A percentile compares a stretch with the other conserved stretches of the same genome.
These are phyloP conservation scores for Chionomys nivalis DNA, from an alignment of 2,113 vertebrate genomes.

Conservation along the genomic window DNA sequence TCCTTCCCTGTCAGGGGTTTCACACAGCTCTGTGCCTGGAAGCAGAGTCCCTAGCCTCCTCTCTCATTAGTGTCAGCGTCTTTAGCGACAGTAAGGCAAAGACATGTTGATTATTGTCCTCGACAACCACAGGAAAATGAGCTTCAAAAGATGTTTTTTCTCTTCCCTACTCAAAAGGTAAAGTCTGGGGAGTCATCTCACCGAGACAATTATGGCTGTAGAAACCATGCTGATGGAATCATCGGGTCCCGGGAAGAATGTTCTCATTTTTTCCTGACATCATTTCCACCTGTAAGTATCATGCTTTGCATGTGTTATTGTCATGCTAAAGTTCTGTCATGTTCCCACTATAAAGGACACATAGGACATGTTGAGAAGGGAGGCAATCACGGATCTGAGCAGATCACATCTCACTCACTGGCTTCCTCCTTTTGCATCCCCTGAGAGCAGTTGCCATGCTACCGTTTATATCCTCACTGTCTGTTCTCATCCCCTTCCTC, in stretches of 20 bases:
- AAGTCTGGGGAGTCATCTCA: not conserved
- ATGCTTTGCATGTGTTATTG: not conserved
- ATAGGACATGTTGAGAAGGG: too few species aligned
- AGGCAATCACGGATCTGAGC: not conserved
- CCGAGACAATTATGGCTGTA: not conserved
- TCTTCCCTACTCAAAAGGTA: not conserved
- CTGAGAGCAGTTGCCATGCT: not conserved
- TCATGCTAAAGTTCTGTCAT: not conserved
- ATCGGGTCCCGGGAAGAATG: not conserved
- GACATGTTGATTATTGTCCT: not conserved
- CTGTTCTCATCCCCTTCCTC: not conserved
- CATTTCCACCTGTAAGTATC: not conserved
- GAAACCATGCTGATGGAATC: not conserved
- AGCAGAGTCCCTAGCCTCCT: not conserved
- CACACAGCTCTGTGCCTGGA: not conserved
- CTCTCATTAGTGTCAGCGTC: not conserved
- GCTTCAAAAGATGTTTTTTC: not conserved
- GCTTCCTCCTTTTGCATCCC: not conserved
- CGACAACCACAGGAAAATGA: not conserved
- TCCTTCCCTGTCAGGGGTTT: not conserved
- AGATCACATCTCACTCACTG: not conserved
- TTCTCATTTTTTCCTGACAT: not conserved
- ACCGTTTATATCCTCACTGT: accelerated
- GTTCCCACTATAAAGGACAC: not conserved
- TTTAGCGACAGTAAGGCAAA: not conserved